Percentiles rank a stretch among this genome's conserved stretches.
Evolutionary conservation across 2,888 invertebrate species (phyloP).

Genomic region (Tolmerus cingulatus): DNA sequence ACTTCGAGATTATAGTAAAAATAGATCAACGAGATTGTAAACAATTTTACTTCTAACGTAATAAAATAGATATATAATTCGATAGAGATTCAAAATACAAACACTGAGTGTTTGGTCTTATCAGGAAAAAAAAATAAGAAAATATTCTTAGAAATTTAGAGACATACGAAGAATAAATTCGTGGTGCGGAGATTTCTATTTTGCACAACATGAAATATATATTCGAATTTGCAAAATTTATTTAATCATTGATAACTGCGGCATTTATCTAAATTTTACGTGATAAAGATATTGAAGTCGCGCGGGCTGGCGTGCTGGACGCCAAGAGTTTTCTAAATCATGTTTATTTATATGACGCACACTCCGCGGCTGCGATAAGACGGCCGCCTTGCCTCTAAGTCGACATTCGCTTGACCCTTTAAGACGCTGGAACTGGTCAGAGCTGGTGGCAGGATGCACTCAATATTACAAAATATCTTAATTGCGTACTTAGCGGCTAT

Average conservation of each 20-base stretch:
- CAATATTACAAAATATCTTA: conserved; percentile 7
- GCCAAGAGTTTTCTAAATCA: conserved; percentile 15
- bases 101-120: not conserved
- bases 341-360: conserved; percentile 40
- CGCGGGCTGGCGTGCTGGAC: not conserved
- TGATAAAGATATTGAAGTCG: conserved; percentile 34
- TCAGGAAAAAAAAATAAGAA: not conserved
- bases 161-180: not conserved
- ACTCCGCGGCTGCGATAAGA: not conserved
- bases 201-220: not conserved
- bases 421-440: not conserved
- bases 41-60: not conserved
- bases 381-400: not conserved
- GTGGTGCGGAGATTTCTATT: not conserved
- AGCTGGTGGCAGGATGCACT: conserved; percentile 33
- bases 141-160: not conserved
- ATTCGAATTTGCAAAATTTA: conserved; percentile 17
- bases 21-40: too few species aligned
- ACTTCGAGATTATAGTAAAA: not conserved
- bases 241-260: conserved; percentile 19
- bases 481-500: conserved; percentile 12
- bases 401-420: conserved; percentile 26
- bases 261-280: conserved; percentile 30
- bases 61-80: not conserved
- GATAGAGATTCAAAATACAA: not conserved